Conservation (phyloP, 2,113 vertebrate species). For the Ictalurus furcatus region DNA sequence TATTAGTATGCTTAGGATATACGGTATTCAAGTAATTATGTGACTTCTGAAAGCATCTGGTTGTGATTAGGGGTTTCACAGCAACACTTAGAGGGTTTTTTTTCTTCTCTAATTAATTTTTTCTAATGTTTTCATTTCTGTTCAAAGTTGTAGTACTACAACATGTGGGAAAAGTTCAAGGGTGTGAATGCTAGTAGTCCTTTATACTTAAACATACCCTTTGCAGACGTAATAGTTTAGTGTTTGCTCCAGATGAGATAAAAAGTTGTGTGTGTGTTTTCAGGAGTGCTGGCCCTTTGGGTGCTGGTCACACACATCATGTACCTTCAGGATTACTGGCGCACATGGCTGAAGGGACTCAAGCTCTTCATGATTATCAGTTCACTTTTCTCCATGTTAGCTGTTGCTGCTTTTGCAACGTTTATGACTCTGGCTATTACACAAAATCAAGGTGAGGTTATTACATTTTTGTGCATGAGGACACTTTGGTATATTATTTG, state of each 20-base stretch:
- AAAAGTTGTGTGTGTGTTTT: background rate
- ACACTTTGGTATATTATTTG: background rate
- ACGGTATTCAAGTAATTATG: background rate
- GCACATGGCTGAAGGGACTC: conserved; percentile 94
- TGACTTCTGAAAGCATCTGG: too few relatives aligned
- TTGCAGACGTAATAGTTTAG: too few relatives aligned
- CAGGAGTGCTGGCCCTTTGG: conserved; percentile 94
- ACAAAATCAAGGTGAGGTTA: conserved; percentile 82
- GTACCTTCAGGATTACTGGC: conserved; percentile 97
- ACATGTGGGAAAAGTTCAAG: too few relatives aligned
- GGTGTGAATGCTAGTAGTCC: too few relatives aligned
- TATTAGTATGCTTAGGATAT: background rate
- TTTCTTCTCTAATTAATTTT: too few relatives aligned
- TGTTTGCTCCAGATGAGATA: too few relatives aligned
- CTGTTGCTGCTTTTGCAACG: conserved; percentile 78
- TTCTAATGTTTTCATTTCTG: too few relatives aligned
- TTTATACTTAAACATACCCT: background rate
- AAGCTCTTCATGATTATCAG: conserved; percentile 88
- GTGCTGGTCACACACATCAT: conserved; percentile 90
- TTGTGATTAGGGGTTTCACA: background rate
- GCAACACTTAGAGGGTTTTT: background rate
- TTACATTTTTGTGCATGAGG: background rate
- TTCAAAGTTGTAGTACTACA: too few relatives aligned
- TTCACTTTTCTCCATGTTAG: conserved; percentile 78
- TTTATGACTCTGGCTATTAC: conserved; percentile 87